Evolutionary conservation across 2,888 invertebrate species (phyloP).

Genomic region (Herminia tarsipennalis): DNA sequence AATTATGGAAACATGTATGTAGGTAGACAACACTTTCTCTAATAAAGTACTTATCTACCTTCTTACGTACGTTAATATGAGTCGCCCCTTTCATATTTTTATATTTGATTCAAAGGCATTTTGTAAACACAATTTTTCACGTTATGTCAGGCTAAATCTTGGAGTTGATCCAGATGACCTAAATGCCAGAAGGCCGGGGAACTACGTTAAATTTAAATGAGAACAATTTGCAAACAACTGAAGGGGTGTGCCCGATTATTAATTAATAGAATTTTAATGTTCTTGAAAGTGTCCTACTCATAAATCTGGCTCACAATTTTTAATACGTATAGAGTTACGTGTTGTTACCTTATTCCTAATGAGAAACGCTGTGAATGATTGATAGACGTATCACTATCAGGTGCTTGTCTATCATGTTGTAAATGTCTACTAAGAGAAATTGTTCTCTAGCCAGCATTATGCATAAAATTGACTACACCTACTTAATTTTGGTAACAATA

Average conservation of each 20-base stretch:
- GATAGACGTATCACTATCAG: not conserved
- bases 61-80: no score
- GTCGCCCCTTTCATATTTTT: not conserved
- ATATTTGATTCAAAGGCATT: slow-evolving; percentile 8
- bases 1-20: no score
- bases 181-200: slow-evolving; percentile 62
- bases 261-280: slow-evolving; percentile 21
- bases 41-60: no score
- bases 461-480: no score
- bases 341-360: no score
- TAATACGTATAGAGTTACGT: no score
- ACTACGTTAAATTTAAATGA: slow-evolving; percentile 59
- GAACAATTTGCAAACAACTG: slow-evolving; percentile 59
- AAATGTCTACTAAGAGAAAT: not conserved
- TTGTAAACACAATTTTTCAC: slow-evolving; percentile 58
- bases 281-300: not conserved
- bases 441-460: no score
- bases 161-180: slow-evolving; percentile 79
- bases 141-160: slow-evolving; percentile 62
- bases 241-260: slow-evolving; percentile 33
- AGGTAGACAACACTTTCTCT: no score
- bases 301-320: no score
- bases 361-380: not conserved
- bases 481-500: no score
- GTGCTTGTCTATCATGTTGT: not conserved